These are phyloP conservation scores for Drosophila santomea DNA, from an alignment of 1,140 invertebrate species.

Conservation along the genomic window DNA sequence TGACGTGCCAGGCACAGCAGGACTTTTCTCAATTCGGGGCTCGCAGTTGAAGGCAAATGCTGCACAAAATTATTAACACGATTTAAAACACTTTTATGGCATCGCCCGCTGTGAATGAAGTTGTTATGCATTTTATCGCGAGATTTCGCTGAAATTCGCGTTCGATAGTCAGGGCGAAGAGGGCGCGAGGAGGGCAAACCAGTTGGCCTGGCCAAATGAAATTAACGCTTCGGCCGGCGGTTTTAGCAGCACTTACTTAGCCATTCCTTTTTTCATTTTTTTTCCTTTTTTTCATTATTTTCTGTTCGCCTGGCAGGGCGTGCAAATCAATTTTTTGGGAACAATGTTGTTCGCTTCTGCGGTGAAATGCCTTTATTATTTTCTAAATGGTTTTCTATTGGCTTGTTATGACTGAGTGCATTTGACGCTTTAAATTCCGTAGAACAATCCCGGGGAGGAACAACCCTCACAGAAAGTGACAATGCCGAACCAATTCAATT, in stretches of 20 bases:
- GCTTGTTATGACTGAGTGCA: slow-evolving; percentile 74
- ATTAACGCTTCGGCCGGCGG: slow-evolving; percentile 74
- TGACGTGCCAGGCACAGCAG: slow-evolving; percentile 78
- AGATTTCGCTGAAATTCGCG: slow-evolving; percentile 73
- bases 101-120: slow-evolving; percentile 83
- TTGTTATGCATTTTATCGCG: slow-evolving; percentile 84
- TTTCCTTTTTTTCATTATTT: slow-evolving; percentile 3
- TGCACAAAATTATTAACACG: slow-evolving; percentile 84
- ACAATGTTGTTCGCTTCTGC: slow-evolving; percentile 30
- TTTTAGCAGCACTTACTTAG: slow-evolving; percentile 77
- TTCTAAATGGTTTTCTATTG: slow-evolving; percentile 41
- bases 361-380: slow-evolving; percentile 34
- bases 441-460: slow-evolving; percentile 31
- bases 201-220: slow-evolving; percentile 62
- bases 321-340: slow-evolving; percentile 66
- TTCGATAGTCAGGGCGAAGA: slow-evolving; percentile 7
- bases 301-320: slow-evolving; percentile 44
- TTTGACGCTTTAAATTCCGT: slow-evolving; percentile 79
- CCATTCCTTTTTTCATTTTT: slow-evolving; percentile 25
- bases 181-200: slow-evolving; percentile 39
- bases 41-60: slow-evolving; percentile 66
- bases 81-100: slow-evolving; percentile 84
- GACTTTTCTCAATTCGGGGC: slow-evolving; percentile 73
- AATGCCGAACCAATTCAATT: slow-evolving; percentile 53
- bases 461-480: slow-evolving; percentile 29